Evolutionary conservation across 2,888 invertebrate species (phyloP).

Genomic region (Elmis aenea): DNA sequence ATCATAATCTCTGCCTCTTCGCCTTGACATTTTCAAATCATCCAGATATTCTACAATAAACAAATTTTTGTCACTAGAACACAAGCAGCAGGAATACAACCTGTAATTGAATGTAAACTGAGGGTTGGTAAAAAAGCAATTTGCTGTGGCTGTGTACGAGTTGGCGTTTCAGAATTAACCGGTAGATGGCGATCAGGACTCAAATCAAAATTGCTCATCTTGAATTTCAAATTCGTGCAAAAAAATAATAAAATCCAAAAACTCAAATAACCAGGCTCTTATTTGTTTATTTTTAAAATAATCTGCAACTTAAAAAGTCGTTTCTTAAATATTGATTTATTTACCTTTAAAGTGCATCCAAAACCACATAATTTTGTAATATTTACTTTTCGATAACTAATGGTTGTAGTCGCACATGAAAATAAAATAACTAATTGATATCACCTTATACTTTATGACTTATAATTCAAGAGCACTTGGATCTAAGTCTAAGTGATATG

Average conservation of each 20-base stretch:
- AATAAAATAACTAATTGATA: no score
- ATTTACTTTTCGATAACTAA: no score
- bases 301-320: constrained; percentile 3
- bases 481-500: no score
- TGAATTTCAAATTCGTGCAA: constrained; percentile 6
- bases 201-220: constrained; percentile 13
- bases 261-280: background rate
- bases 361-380: no score
- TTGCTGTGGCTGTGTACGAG: constrained; percentile 23
- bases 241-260: constrained; percentile 3
- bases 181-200: constrained; percentile 24
- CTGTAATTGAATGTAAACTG: constrained; percentile 39
- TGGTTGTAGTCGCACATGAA: no score
- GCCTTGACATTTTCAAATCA: constrained; percentile 56
- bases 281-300: no score
- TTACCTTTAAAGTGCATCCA: constrained; percentile 11
- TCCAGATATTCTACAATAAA: constrained; percentile 46
- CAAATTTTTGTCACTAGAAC: constrained; percentile 8
- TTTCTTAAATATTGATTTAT: constrained; percentile 5
- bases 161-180: constrained; percentile 19
- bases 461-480: no score
- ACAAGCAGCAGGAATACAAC: constrained; percentile 20
- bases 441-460: no score
- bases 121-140: constrained; percentile 31
- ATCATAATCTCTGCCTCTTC: constrained; percentile 54